Evolutionary conservation across 2,797 vertebrate species (phyloP), one percentile per base, ranked within the genome.

Genomic region (Hydrophis major): DNA sequence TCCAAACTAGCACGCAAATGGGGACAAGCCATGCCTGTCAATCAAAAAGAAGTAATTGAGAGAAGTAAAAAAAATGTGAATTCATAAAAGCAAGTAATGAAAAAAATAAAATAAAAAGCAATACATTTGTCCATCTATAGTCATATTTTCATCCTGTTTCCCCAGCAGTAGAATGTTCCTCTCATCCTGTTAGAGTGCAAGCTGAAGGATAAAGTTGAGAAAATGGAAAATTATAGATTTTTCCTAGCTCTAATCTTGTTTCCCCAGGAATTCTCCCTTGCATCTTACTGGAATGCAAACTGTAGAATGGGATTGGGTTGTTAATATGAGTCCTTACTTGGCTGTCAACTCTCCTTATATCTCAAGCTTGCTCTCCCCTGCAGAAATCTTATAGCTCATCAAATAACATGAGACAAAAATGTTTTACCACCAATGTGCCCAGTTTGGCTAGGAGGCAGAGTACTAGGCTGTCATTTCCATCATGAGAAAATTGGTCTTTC

Each of bases 391-490:
- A 3, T 3, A 37, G 91, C 87, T 93, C 90, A 92, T 92, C 91
- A 95, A 0, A 32, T 87, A 90, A 89, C 59, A 28, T 53, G n/a
- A 93, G 74, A 53, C 86, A 94, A 93, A 92, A 47, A 86, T 74
- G 92, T 93, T 86, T 92, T n/a, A 16, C 53, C 89, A 95, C 90
- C 94, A 91, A 95, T 88, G 93, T 95, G 95, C 96, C 95, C 55
- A 6, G 95, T 94, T 92, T 69, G 96, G 94, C 97, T 92, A 95
- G 95, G 96, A 97, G 97, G 96, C 78, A 74, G 95, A 97, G 96
- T 94, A 95, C 95, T 32, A 88, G 95, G 95, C 97, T 98, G 98
- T 97, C 97, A 98, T 95, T 96, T 96, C 90, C 95, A 90, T 97
- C 96, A 97, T 92, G 83, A 92, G 94, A 93, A 97, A 96, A 96